A percentile compares a stretch with the other conserved stretches of the same genome.
phyloP scores from a whole-genome alignment of 2,888 invertebrate genomes.

The Hypselothyrea guttata region DNA sequence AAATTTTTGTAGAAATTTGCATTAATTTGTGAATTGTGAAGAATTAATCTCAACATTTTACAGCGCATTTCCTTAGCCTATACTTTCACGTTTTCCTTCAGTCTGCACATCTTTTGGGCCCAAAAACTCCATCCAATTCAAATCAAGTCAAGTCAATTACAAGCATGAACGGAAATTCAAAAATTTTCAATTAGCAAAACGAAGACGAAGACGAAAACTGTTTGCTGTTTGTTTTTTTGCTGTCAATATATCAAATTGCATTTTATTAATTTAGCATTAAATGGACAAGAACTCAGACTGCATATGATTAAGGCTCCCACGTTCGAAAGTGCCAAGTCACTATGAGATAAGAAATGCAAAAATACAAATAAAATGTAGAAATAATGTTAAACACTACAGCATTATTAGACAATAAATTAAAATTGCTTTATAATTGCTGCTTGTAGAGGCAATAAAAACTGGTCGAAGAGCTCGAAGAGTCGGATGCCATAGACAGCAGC shows the following conservation, averaged over 20 bases:
- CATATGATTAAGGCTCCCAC: constrained; percentile 32
- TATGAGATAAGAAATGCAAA: constrained; percentile 7
- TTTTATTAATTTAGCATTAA: constrained; percentile 70
- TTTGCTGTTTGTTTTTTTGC: no score
- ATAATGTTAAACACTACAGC: neutral
- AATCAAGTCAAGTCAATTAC: constrained; percentile 78
- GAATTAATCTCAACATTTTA: no score
- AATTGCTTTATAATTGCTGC: constrained; percentile 48
- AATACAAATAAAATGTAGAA: constrained; percentile 4
- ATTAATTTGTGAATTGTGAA: no score
- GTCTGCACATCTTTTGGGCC: no score
- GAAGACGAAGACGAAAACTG: constrained; percentile 8
- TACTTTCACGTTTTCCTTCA: no score
- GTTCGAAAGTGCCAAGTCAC: constrained; percentile 46
- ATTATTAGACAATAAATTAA: constrained; percentile 48
- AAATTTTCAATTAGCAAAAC: constrained; percentile 75
- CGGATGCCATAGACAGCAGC: no score
- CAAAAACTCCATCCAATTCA: neutral
- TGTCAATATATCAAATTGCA: constrained; percentile 72
- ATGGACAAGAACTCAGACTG: constrained; percentile 48
- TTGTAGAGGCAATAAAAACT: constrained; percentile 6
- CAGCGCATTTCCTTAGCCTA: no score
- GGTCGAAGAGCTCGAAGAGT: no score
- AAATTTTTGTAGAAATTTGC: no score
- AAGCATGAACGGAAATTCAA: constrained; percentile 82